These are phyloP conservation scores for Drosophila novamexicana DNA, from an alignment of 1,140 invertebrate species.

Conservation along the genomic window DNA sequence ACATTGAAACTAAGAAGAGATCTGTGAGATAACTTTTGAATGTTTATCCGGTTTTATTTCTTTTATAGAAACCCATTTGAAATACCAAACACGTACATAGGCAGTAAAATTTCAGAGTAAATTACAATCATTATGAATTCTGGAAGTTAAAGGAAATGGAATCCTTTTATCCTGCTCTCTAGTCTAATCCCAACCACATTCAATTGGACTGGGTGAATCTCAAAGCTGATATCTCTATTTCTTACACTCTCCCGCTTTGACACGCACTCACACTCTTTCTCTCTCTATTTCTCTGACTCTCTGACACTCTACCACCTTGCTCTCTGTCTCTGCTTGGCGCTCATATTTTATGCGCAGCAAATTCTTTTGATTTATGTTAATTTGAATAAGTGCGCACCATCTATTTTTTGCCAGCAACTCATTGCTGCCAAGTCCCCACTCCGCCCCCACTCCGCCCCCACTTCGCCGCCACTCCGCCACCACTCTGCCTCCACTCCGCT, in stretches of 20 bases:
- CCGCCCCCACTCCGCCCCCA: neutral
- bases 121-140: too few species aligned
- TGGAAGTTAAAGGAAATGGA: too few species aligned
- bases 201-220: too few species aligned
- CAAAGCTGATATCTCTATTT: neutral
- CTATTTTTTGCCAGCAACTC: conserved; percentile 58
- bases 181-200: too few species aligned
- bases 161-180: too few species aligned
- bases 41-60: too few species aligned
- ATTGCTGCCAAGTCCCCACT: conserved; percentile 18
- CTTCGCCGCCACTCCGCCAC: neutral
- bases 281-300: neutral
- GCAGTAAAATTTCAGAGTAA: too few species aligned
- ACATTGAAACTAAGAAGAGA: too few species aligned
- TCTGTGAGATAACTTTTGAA: too few species aligned
- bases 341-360: conserved; percentile 59
- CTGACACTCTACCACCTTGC: neutral
- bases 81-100: too few species aligned
- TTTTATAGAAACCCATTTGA: too few species aligned
- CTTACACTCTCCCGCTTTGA: neutral
- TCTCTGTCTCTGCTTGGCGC: neutral
- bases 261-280: neutral
- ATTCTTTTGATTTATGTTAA: conserved; percentile 75
- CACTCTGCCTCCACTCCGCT: neutral
- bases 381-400: conserved; percentile 73